Base-by-base conservation (phyloP, 1,140 invertebrate species). In the Bombus huntii region DNA sequence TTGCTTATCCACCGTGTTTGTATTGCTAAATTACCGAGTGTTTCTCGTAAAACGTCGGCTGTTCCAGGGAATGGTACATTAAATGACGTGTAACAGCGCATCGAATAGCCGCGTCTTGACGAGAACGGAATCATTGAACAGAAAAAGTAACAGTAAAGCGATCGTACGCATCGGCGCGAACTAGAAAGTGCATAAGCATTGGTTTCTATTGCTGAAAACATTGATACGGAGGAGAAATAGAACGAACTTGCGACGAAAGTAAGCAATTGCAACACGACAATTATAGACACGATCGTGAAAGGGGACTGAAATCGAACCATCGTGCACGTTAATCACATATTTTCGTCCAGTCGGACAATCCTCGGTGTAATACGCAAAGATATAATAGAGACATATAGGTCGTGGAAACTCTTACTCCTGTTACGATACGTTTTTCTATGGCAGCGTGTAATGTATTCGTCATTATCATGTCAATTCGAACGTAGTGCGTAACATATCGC, bases 181-280 rank as follows among this genome's bases (percentile, higher is more conserved):
- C 89, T 93, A 90, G 93, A 94, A 94, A 93, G 92, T 94, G 89
- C 85, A 75, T 85, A 90, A 90, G 86, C 83, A 88, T 85, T 81
- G 76, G 77, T 91, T 87, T 83, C 70, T 70, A 84, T 73, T 65
- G 71, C 66, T 75, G 37, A 47, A 82, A 84, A 84, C 76, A 70
- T 70, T 5, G 78, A 82, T 62, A 77, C 0, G n/a, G 34, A n/a
- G 65, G 85, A 89, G 87, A 91, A 92, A 89, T 91, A 80, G 89
- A 87, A 86, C 91, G 88, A 59, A 57, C 59, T 72, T 12, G 62
- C 85, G 92, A 91, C 87, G 93, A 94, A 93, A 94, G 93, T 93
- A 90, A 78, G 80, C 89, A 88, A 93, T 93, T 91, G 78, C 71
- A 28, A 6, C 3, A 42, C n/a, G 59, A 70, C 42, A 44, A 89